phyloP scores from a whole-genome alignment of 2,888 invertebrate species.

The Eilema caniola region DNA sequence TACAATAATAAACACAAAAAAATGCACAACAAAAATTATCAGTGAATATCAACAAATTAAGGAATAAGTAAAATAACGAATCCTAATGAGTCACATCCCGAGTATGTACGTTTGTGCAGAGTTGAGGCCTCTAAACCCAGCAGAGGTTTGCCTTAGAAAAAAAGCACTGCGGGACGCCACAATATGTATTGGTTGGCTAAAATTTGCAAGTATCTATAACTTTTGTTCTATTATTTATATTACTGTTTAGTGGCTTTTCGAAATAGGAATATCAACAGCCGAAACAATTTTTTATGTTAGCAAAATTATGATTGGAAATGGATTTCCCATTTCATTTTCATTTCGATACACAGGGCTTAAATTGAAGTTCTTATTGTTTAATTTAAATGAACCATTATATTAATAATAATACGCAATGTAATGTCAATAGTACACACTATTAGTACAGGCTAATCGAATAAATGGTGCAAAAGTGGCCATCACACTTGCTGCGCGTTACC shows the following conservation, averaged over 20 bases:
- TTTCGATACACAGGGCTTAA: no score
- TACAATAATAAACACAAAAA: conserved; percentile 8
- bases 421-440: no score
- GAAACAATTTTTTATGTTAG: no score
- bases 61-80: not conserved
- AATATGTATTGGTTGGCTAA: conserved; percentile 68
- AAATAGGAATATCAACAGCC: no score
- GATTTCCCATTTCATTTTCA: no score
- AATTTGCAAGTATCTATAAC: conserved; percentile 60
- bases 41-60: not conserved
- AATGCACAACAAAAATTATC: not conserved
- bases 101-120: conserved; percentile 47
- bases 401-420: no score
- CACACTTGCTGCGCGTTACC: no score
- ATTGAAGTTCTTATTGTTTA: no score
- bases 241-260: not conserved
- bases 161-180: conserved; percentile 61
- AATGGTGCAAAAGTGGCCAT: no score
- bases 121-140: conserved; percentile 42
- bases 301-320: no score
- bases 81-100: not conserved
- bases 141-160: conserved; percentile 50
- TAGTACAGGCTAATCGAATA: no score
- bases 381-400: no score
- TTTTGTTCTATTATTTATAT: not conserved